phyloP scores from a whole-genome alignment of 2,113 vertebrate genomes.

The Suncus etruscus region DNA sequence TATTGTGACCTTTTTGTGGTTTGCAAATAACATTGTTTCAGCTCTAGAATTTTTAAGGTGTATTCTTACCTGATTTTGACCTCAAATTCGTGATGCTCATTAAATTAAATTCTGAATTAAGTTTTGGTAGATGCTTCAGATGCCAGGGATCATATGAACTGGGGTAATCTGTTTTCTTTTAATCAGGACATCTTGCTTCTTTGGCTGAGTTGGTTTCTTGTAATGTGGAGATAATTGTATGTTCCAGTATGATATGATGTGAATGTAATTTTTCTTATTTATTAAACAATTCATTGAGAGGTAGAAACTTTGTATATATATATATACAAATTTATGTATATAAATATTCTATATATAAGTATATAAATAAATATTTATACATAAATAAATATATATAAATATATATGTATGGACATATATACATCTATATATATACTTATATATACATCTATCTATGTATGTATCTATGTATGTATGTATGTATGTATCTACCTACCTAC shows the following conservation, averaged over 20 bases:
- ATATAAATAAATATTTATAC: too few relatives aligned
- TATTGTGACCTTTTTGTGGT: slow-evolving; percentile 45
- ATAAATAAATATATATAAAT: too few relatives aligned
- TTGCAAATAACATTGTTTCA: slow-evolving; percentile 56
- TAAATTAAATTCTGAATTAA: slow-evolving; percentile 52
- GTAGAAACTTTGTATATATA: too few relatives aligned
- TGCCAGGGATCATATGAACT: background rate
- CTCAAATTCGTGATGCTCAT: slow-evolving; percentile 65
- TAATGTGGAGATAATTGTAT: slow-evolving; percentile 40
- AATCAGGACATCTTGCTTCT: slow-evolving; percentile 18
- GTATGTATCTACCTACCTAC: too few relatives aligned
- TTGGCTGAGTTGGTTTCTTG: slow-evolving; percentile 23
- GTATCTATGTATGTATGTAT: too few relatives aligned
- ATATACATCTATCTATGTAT: too few relatives aligned
- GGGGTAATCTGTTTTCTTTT: background rate
- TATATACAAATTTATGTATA: too few relatives aligned
- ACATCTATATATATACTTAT: too few relatives aligned
- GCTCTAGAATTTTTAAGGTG: slow-evolving; percentile 45
- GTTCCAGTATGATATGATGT: slow-evolving; percentile 54
- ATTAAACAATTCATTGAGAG: slow-evolving; percentile 3
- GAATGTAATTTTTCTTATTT: slow-evolving; percentile 23
- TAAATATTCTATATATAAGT: background rate
- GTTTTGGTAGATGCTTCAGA: slow-evolving; percentile 16
- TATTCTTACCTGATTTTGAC: slow-evolving; percentile 48
- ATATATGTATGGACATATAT: too few relatives aligned